Evolutionary conservation across 2,888 invertebrate genomes (phyloP), one percentile per base, ranked within the genome.

Genomic region (Cynaeus angustus): DNA sequence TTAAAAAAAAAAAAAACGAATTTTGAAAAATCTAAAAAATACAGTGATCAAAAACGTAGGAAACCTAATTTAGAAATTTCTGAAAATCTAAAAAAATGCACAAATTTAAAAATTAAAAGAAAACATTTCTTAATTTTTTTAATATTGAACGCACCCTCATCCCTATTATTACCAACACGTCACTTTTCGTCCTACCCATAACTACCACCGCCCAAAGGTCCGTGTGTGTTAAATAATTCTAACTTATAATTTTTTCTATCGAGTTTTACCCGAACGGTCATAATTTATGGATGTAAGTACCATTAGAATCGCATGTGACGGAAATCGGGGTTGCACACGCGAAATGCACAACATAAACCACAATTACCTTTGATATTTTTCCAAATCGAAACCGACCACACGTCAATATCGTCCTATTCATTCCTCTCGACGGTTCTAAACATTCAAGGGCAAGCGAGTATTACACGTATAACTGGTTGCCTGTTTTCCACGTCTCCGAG

Each of bases 221-320:
- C 52, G 52, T 52, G 52, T 52, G 30, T 14, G 28, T 12, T 48
- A 48, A 26, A 48, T 48, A n/a, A 48, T 26, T 30, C 13, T 9
- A 52, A 33, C 12, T 50, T 50, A 50, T 50, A 50, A 30, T 52
- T 52, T 52, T 46, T 52, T 52, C n/a, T 52, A 13, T 12, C 12
- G 13, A 33, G n/a, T 33, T 30, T 10, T 9, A 13, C 30, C 55
- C 21, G 55, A n/a, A n/a, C n/a, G n/a, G n/a, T n/a, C n/a, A n/a
- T 38, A 55, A 55, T 55, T 55, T 38, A 55, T 21, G 55, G 16
- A 16, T 14, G 16, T n/a, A n/a, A 21, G 26, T 26, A 41, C 41
- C 56, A 56, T 56, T 56, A 56, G 16, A 56, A 41, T 56, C 56
- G 56, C 56, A 56, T 56, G 56, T 43, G 43, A 12, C 38, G 55